Percentiles rank a stretch among this genome's conserved stretches.
Evolutionary conservation across 2,797 vertebrate species (phyloP).

Genomic region (Benthosema pterotum): DNA sequence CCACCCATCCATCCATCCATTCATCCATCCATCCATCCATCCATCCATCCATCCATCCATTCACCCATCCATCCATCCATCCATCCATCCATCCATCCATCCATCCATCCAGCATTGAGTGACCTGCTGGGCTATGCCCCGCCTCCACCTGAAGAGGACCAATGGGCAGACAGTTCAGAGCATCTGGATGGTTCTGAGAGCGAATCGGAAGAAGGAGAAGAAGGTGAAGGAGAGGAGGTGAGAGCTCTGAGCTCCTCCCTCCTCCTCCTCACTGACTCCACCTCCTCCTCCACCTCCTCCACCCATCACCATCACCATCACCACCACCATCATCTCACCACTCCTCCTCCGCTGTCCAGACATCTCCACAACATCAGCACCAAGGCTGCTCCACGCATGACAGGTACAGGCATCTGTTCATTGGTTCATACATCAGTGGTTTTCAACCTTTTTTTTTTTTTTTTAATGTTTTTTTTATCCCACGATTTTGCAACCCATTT

Average conservation of each 20-base stretch:
- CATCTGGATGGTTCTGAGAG: constrained; percentile 45
- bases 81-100: constrained; percentile 33
- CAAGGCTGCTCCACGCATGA: constrained; percentile 50
- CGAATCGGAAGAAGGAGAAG: constrained; percentile 26
- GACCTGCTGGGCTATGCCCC: constrained; percentile 59
- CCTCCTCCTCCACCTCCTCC: constrained; percentile 62
- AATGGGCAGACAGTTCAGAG: constrained; percentile 45
- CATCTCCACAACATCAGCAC: constrained; percentile 24
- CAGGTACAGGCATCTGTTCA: constrained; percentile 65
- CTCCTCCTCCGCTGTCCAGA: constrained; percentile 47
- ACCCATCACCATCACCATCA: constrained; percentile 46
- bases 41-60: constrained; percentile 27
- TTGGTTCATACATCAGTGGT: too few species aligned
- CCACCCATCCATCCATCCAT: constrained; percentile 15
- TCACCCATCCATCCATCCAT: constrained; percentile 37
- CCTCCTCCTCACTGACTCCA: constrained; percentile 51
- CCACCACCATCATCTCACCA: constrained; percentile 31
- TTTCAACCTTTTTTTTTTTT: too few species aligned
- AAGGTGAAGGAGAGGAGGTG: constrained; percentile 44
- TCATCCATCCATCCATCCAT: constrained; percentile 8
- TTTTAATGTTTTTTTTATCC: too few species aligned
- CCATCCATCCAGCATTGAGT: constrained; percentile 61
- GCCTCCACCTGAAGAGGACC: constrained; percentile 32
- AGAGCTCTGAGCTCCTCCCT: constrained; percentile 57
- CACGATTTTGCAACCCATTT: too few species aligned